These are phyloP conservation scores for Cremastinae sp. DNA, from an alignment of 2,888 invertebrate species.

Conservation along the genomic window DNA sequence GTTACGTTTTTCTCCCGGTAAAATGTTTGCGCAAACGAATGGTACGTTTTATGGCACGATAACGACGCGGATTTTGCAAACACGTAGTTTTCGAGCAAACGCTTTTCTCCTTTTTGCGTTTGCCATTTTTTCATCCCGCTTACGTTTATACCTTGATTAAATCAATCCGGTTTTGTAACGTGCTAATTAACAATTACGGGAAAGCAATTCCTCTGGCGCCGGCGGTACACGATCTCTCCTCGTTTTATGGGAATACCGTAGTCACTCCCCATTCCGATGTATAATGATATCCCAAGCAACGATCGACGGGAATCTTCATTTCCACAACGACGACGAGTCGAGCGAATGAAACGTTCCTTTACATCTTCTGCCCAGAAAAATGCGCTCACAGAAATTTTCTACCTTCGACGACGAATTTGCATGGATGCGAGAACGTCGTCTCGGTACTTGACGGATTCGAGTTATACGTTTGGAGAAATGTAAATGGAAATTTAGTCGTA, in stretches of 20 bases:
- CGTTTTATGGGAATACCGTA: slow-evolving; percentile 65
- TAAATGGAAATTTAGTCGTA: slow-evolving; percentile 46
- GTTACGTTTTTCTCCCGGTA: neutral
- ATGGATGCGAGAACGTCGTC: slow-evolving; percentile 8
- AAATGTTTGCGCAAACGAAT: too few relatives aligned
- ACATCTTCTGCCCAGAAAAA: slow-evolving; percentile 28
- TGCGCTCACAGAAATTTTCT: slow-evolving; percentile 6
- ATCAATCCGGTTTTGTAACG: slow-evolving; percentile 46
- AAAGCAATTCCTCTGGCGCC: slow-evolving; percentile 69
- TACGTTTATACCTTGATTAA: slow-evolving; percentile 14
- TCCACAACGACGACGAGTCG: slow-evolving; percentile 33
- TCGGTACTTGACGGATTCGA: neutral
- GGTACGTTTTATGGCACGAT: too few relatives aligned
- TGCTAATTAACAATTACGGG: slow-evolving; percentile 72
- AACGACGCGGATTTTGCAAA: too few relatives aligned
- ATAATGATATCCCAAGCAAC: slow-evolving; percentile 61
- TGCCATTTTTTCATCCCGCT: neutral
- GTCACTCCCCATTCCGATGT: slow-evolving; percentile 34
- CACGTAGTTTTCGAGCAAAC: neutral
- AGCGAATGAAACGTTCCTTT: slow-evolving; percentile 52
- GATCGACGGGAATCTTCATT: slow-evolving; percentile 46
- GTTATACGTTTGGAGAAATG: slow-evolving; percentile 35
- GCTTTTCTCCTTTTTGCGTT: neutral
- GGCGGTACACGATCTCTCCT: slow-evolving; percentile 11
- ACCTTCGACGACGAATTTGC: slow-evolving; percentile 2